phyloP scores from a whole-genome alignment of 2,888 invertebrate genomes.

The Helleia helle region DNA sequence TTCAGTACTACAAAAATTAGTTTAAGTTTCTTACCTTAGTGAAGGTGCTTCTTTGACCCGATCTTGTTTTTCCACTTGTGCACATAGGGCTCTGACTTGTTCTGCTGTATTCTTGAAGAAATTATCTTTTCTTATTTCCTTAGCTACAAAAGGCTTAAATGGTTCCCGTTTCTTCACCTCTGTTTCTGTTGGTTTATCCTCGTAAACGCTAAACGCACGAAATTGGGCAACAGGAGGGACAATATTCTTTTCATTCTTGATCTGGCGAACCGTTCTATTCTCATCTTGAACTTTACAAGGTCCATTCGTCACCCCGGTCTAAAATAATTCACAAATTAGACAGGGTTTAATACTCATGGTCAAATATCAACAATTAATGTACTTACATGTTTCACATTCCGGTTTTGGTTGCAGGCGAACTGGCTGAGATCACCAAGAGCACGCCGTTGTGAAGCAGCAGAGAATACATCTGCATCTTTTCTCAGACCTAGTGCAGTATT shows the following conservation, averaged over 20 bases:
- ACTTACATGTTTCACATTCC: slow-evolving; percentile 72
- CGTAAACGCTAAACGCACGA: slow-evolving; percentile 84
- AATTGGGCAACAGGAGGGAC: slow-evolving; percentile 80
- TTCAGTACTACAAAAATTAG: too few species aligned
- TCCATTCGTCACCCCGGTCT: slow-evolving; percentile 62
- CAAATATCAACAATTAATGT: slow-evolving; percentile 17
- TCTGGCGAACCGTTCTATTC: slow-evolving; percentile 56
- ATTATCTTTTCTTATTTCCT: slow-evolving; percentile 51
- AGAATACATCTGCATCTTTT: slow-evolving; percentile 66
- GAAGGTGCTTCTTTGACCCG: slow-evolving; percentile 42
- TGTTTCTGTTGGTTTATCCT: slow-evolving; percentile 71
- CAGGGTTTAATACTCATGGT: slow-evolving; percentile 4
- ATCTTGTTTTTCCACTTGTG: slow-evolving; percentile 50
- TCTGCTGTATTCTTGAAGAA: slow-evolving; percentile 46
- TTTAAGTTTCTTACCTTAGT: slow-evolving; percentile 36
- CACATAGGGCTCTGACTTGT: slow-evolving; percentile 46
- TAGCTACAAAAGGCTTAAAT: slow-evolving; percentile 57
- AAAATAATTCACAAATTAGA: slow-evolving; percentile 22
- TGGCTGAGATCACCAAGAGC: slow-evolving; percentile 78
- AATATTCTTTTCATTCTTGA: slow-evolving; percentile 66
- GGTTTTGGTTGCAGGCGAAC: slow-evolving; percentile 69
- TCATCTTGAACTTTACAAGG: slow-evolving; percentile 65
- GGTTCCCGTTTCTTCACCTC: slow-evolving; percentile 59
- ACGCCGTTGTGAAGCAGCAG: slow-evolving; percentile 71
- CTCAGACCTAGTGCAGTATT: slow-evolving; percentile 73